These are phyloP conservation scores for Bothrops jararaca DNA, from an alignment of 2,113 vertebrate species.

Conservation along the genomic window DNA sequence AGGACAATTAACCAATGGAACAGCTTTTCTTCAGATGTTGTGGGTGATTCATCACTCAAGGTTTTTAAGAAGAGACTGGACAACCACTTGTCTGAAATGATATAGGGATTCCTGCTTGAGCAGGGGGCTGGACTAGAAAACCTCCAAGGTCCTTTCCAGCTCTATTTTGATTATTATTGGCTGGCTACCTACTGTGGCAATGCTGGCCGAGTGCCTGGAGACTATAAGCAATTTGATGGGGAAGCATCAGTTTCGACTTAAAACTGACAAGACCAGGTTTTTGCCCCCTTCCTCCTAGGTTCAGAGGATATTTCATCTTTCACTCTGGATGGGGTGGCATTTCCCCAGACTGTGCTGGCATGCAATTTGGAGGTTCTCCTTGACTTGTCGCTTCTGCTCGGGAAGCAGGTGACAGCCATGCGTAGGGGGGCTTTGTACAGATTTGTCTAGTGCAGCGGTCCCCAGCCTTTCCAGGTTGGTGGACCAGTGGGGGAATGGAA, in stretches of 20 bases:
- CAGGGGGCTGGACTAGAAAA: too few species aligned
- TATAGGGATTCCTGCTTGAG: too few species aligned
- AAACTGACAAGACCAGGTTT: background rate
- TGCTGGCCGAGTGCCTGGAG: background rate
- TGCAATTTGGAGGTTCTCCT: background rate
- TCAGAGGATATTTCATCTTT: background rate
- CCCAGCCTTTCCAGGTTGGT: too few species aligned
- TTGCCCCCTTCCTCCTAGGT: background rate
- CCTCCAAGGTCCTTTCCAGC: too few species aligned
- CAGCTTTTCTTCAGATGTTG: too few species aligned
- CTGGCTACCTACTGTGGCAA: background rate
- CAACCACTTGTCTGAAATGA: too few species aligned
- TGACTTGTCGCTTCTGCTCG: background rate
- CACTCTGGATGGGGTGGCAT: background rate
- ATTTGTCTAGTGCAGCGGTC: background rate
- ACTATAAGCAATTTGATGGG: background rate
- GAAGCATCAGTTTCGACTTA: background rate
- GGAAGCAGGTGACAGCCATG: background rate
- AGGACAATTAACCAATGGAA: too few species aligned
- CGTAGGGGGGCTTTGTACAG: background rate
- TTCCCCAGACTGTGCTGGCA: background rate
- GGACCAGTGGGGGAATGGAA: too few species aligned
- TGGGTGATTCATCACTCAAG: too few species aligned
- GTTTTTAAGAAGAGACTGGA: too few species aligned
- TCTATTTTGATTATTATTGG: background rate